A percentile compares a stretch with the other conserved stretches of the same genome.
phyloP scores from a whole-genome alignment of 2,888 invertebrate species.

The Chamaedrilus cognettii region DNA sequence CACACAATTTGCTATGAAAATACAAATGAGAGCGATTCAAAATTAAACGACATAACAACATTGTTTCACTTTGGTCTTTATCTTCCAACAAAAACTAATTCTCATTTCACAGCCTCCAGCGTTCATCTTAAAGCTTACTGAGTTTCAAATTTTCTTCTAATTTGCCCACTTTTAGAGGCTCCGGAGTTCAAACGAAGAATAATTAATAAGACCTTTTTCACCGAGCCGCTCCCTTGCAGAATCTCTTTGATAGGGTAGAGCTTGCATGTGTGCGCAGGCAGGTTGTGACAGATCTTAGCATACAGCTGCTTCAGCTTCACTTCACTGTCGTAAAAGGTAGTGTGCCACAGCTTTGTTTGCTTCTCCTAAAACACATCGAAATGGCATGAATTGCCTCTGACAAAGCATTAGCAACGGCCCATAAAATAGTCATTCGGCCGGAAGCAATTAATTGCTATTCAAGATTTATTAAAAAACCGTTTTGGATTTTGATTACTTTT shows the following conservation, averaged over 20 bases:
- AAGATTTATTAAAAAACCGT: not conserved
- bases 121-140: not conserved
- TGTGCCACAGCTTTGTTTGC: slow-evolving; percentile 68
- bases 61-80: no score
- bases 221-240: slow-evolving; percentile 61
- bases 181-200: no score
- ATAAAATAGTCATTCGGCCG: no score
- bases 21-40: no score
- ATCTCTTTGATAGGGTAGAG: slow-evolving; percentile 69
- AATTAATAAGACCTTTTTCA: slow-evolving; percentile 58
- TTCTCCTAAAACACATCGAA: slow-evolving; percentile 68
- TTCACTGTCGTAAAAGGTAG: slow-evolving; percentile 68
- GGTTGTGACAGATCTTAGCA: slow-evolving; percentile 67
- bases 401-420: not conserved
- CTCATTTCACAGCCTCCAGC: no score
- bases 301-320: slow-evolving; percentile 68
- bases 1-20: no score
- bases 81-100: no score
- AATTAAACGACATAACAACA: no score
- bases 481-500: slow-evolving; percentile 2
- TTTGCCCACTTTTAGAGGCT: no score
- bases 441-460: slow-evolving; percentile 26
- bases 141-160: slow-evolving; percentile 15
- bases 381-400: not conserved
- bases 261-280: slow-evolving; percentile 68